Percentiles rank a stretch among this genome's conserved stretches.
Conservation (phyloP, 2,113 vertebrate genomes). For the Noctilio leporinus region DNA sequence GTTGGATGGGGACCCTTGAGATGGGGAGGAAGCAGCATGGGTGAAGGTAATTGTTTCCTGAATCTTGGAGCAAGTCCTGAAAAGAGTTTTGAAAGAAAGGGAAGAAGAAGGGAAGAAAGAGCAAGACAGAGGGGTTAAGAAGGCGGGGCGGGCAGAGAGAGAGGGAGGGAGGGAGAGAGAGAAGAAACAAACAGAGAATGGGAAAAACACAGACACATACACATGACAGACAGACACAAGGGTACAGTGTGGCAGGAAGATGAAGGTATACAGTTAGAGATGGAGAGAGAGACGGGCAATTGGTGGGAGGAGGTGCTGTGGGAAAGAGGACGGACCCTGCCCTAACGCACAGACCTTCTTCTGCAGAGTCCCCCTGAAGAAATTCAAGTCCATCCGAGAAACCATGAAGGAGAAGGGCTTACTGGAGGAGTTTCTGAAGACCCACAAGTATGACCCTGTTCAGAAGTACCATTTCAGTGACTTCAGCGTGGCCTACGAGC, state of each 20-base stretch:
- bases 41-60: background rate
- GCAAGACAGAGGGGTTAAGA: background rate
- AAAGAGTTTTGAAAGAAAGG: background rate
- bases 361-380: constrained; percentile 80
- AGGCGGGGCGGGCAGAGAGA: accelerated
- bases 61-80: background rate
- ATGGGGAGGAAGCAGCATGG: no score
- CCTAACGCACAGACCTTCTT: background rate
- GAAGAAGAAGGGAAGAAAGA: accelerated
- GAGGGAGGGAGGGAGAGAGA: accelerated
- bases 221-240: accelerated
- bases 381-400: constrained; percentile 78
- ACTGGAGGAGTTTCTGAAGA: constrained; percentile 71
- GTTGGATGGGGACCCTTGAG: background rate
- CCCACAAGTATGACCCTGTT: constrained; percentile 67
- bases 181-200: accelerated
- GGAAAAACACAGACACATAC: background rate
- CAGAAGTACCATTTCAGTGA: constrained; percentile 69
- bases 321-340: no score
- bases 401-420: constrained; percentile 79
- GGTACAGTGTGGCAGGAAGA: accelerated
- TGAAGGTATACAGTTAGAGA: accelerated
- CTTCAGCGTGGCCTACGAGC: constrained; percentile 61
- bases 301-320: accelerated
- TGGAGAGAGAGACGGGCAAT: background rate